Percentiles rank a stretch among this genome's conserved stretches.
Conservation (phyloP, 2,113 vertebrate species). For the Nanorana parkeri region DNA sequence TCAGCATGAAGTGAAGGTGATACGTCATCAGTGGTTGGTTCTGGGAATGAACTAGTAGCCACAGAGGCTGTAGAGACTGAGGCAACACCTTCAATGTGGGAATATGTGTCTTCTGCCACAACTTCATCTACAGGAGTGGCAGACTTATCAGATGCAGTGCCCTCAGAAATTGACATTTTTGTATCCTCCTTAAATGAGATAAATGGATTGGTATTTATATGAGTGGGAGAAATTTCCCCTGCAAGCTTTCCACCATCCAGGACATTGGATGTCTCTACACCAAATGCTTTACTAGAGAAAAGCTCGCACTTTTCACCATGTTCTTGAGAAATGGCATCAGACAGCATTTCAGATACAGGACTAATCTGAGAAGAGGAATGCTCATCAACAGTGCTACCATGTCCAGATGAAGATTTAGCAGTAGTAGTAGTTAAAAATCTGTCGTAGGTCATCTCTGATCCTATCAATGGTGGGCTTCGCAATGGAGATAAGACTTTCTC, state of each 20-base stretch:
- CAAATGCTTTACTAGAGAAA: slow-evolving; percentile 66
- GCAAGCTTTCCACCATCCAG: slow-evolving; percentile 73
- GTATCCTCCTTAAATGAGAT: slow-evolving; percentile 90
- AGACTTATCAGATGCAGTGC: slow-evolving; percentile 94
- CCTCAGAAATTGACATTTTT: slow-evolving; percentile 98
- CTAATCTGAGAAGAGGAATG: slow-evolving; percentile 69
- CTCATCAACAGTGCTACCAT: slow-evolving; percentile 64
- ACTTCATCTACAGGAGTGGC: slow-evolving; percentile 91
- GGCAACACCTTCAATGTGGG: slow-evolving; percentile 88
- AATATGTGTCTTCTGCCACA: slow-evolving; percentile 94
- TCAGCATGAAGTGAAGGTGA: slow-evolving; percentile 95
- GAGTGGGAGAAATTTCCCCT: slow-evolving; percentile 78
- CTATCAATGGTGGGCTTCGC: slow-evolving; percentile 77
- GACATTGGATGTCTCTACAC: slow-evolving; percentile 68
- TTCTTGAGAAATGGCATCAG: slow-evolving; percentile 69
- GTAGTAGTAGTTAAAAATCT: slow-evolving; percentile 71
- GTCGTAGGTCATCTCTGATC: slow-evolving; percentile 74
- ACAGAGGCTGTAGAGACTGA: slow-evolving; percentile 94
- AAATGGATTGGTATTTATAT: slow-evolving; percentile 78
- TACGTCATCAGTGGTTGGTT: slow-evolving; percentile 90
- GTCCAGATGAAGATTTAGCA: slow-evolving; percentile 67
- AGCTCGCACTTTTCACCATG: slow-evolving; percentile 71
- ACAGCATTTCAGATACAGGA: slow-evolving; percentile 70
- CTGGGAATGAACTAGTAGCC: slow-evolving; percentile 93
- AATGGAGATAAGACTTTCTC: slow-evolving; percentile 79